A percentile compares a stretch with the other conserved stretches of the same genome.
phyloP scores from a whole-genome alignment of 37 sponge, comb jelly and placozoan species.

The Axinella damicornis region DNA sequence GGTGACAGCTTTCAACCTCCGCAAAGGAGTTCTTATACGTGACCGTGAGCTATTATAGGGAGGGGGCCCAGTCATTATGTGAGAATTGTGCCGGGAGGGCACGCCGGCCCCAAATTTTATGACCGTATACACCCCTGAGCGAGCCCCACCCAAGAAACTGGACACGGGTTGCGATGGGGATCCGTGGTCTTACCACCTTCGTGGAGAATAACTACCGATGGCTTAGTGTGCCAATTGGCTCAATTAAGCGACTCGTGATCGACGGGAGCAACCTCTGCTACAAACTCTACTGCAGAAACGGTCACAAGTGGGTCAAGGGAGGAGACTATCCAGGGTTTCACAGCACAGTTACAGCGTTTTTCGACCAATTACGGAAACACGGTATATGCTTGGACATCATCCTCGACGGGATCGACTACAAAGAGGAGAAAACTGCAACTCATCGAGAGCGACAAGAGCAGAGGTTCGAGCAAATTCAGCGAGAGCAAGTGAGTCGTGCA shows the following conservation, averaged over 20 bases:
- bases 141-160: too few species aligned
- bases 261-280: slow-evolving; percentile 61
- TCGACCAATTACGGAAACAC: slow-evolving; percentile 8
- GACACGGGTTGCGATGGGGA: too few species aligned
- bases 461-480: neutral
- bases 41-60: too few species aligned
- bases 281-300: neutral
- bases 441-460: neutral
- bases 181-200: too few species aligned
- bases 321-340: slow-evolving; percentile 58
- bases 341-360: slow-evolving; percentile 9
- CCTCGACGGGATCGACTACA: slow-evolving; percentile 60
- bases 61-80: too few species aligned
- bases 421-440: slow-evolving; percentile 27
- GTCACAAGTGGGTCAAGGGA: slow-evolving; percentile 18
- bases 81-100: too few species aligned
- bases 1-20: too few species aligned
- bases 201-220: too few species aligned
- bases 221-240: too few species aligned
- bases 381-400: slow-evolving; percentile 34
- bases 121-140: too few species aligned
- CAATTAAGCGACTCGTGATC: slow-evolving; percentile 28
- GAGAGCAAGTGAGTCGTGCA: neutral
- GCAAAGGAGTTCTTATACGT: too few species aligned
- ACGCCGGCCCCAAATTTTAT: too few species aligned